Evolutionary conservation across 1,140 invertebrate species (phyloP), one percentile per base, ranked within the genome.

Genomic region (Xylocopa sonorina): DNA sequence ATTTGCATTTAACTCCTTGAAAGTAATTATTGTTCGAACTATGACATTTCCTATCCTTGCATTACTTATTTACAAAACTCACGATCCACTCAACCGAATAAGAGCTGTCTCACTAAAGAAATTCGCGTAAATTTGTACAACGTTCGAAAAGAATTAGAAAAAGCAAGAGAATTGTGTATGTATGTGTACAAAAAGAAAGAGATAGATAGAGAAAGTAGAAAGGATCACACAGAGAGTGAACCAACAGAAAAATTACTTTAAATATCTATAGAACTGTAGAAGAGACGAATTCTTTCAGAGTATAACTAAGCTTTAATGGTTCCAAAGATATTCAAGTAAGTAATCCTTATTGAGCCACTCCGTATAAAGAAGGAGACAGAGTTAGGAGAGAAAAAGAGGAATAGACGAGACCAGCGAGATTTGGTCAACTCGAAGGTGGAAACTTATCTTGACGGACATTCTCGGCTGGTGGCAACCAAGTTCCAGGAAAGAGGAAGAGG

Each of bases 321-420:
- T n/a, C n/a, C n/a, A n/a, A n/a, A n/a, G n/a, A n/a, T n/a, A n/a
- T n/a, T n/a, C n/a, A n/a, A n/a, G n/a, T n/a, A n/a, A n/a, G n/a
- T n/a, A n/a, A n/a, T n/a, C n/a, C n/a, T n/a, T n/a, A n/a, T n/a
- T n/a, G n/a, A n/a, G n/a, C n/a, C n/a, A n/a, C n/a, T n/a, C n/a
- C n/a, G 14, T 0, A 24, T 12, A 18, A 38, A 50, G 16, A 34
- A 55, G 9, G 32, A 63, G 38, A 43, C n/a, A 24, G 10, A 27
- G n/a, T 10, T 24, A 18, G 53, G 14, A 63, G 66, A 77, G n/a
- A 76, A 27, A 53, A 72, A 51, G 41, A 71, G 21, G 60, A 76
- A 66, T 53, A 48, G 77, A 76, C 72, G 82, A 84, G 72, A 84
- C 41, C 78, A 73, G 78, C 82, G 82, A 85, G 82, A 81, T 84